These are phyloP conservation scores for Villa cingulata DNA, from an alignment of 2,888 invertebrate species.

Conservation along the genomic window DNA sequence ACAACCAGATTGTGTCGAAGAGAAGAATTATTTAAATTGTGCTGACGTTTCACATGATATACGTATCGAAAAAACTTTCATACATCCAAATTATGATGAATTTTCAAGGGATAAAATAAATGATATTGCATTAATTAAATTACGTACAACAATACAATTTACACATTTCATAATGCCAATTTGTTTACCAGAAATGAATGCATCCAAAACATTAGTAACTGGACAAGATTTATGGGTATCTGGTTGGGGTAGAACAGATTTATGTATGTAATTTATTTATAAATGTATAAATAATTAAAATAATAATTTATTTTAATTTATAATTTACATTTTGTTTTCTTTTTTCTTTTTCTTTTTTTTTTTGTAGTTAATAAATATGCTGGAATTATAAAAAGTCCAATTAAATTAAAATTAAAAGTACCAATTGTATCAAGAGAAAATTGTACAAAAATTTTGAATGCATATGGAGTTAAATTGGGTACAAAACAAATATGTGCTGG, in stretches of 20 bases:
- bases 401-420: conserved; percentile 50
- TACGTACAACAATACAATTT: conserved; percentile 27
- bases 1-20: conserved; percentile 45
- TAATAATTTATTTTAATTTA: neutral
- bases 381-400: conserved; percentile 37
- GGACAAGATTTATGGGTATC: conserved; percentile 43
- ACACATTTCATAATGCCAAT: conserved; percentile 46
- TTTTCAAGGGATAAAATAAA: conserved; percentile 39
- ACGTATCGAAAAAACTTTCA: conserved; percentile 44
- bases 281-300: neutral
- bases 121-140: conserved; percentile 42
- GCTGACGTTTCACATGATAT: conserved; percentile 51
- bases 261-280: conserved; percentile 21
- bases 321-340: neutral
- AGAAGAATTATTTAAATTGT: conserved; percentile 37
- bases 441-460: conserved; percentile 41
- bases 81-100: conserved; percentile 48
- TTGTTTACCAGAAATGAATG: conserved; percentile 35
- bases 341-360: neutral
- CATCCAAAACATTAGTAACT: conserved; percentile 12
- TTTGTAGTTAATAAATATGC: conserved; percentile 30
- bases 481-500: conserved; percentile 56
- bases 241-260: conserved; percentile 49
- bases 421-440: conserved; percentile 41
- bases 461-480: conserved; percentile 38